Evolutionary conservation across 2,888 invertebrate species (phyloP), one percentile per base, ranked within the genome.

Genomic region (Therioaphis trifolii): DNA sequence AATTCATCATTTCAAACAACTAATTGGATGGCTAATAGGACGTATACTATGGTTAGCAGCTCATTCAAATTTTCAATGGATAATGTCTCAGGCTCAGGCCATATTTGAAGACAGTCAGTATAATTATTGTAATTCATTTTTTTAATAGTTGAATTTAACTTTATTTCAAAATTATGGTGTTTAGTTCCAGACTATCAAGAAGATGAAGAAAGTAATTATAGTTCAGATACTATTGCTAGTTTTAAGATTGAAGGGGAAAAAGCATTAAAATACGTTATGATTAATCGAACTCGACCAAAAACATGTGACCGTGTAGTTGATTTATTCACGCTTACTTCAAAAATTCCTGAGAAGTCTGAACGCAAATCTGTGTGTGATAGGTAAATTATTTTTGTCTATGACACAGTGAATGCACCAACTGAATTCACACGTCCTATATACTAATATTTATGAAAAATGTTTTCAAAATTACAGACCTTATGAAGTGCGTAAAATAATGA

Each of bases 231-330:
- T 46, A 27, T 52, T 5, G 43, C 78, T 15, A 49, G 5, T 43
- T 69, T 77, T 9, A 85, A 86, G 46, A 75, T 77, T 21, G 84
- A 84, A 55, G 84, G 89, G 90, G 85, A 88, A 90, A 85, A 82
- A 63, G 84, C 77, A 12, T 92, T 93, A 86, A 91, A 92, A 85
- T 89, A 91, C 12, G 91, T 94, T 1, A 89, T 92, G 75, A 92
- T 95, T 87, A 93, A 93, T 86, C 91, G 95, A 87, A 96, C 96
- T 0, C 91, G 94, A 68, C 95, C 95, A 0, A 93, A 94, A 84
- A 94, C 96, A 5, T 97, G 96, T 88, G 96, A 96, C 88, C 91
- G 95, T 88, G 93, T 94, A 88, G 90, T 91, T 12, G 88, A 89
- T 74, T 88, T 92, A 46, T 92, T 90, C 87, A 87, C 89, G 4